Percentiles rank a stretch among this genome's conserved stretches.
phyloP scores from a whole-genome alignment of 1,140 invertebrate species.

The Apis cerana region DNA sequence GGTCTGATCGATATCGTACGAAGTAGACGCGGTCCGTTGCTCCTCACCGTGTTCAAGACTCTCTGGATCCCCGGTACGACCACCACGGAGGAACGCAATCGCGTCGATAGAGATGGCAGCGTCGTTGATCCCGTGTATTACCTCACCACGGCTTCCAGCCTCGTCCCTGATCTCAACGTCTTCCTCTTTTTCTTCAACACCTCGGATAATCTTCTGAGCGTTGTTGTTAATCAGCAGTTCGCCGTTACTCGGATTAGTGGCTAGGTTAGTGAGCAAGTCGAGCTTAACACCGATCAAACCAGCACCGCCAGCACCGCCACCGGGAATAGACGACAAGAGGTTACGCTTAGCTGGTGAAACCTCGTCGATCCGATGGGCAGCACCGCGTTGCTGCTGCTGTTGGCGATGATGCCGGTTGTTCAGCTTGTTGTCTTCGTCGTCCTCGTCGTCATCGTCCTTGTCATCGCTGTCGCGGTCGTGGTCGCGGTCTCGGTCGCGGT shows the following conservation, averaged over 20 bases:
- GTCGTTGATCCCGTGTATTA: conserved; percentile 46
- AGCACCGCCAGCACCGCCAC: conserved; percentile 52
- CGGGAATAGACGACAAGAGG: conserved; percentile 47
- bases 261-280: conserved; percentile 73
- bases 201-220: conserved; percentile 42
- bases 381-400: conserved; percentile 20
- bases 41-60: conserved; percentile 40
- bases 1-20: conserved; percentile 43
- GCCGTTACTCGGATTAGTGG: conserved; percentile 66
- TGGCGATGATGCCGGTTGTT: conserved; percentile 33
- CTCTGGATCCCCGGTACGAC: conserved; percentile 17
- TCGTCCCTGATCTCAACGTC: conserved; percentile 15
- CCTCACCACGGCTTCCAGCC: conserved; percentile 29
- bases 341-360: conserved; percentile 59
- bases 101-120: conserved; percentile 18
- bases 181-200: neutral
- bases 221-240: conserved; percentile 59
- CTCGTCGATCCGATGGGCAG: conserved; percentile 29
- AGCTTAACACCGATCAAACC: conserved; percentile 65
- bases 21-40: conserved; percentile 11
- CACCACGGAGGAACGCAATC: conserved; percentile 36
- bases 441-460: conserved; percentile 42
- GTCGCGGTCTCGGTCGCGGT: conserved; percentile 16
- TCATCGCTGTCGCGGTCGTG: conserved; percentile 36
- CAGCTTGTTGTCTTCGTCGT: conserved; percentile 29